Evolutionary conservation across 2,113 vertebrate genomes (phyloP), one percentile per base, ranked within the genome.

Genomic region (Hemiprocne comata): DNA sequence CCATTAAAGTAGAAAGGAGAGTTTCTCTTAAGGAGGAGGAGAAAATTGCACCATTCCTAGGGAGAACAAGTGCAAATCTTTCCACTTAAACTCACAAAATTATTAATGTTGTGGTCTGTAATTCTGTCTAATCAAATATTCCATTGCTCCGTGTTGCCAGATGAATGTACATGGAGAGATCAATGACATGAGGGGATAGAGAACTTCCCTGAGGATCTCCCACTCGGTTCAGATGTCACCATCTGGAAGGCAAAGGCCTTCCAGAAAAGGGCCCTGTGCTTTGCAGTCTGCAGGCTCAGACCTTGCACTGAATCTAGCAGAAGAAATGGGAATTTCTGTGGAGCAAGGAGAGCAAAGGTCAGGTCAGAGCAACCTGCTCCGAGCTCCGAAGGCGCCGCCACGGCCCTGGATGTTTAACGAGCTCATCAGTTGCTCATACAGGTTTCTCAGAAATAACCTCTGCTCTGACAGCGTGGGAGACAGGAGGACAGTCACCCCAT

Each of bases 41-140:
- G 48, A 87, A 87, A 94, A 95, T 78, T 84, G 73, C 51, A 34
- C 65, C 48, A 25, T 74, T 86, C 73, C 28, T 55, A 48, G 61
- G 15, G 48, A 94, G 86, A 92, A 75, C 60, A 89, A 61, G 11
- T 9, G 51, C 72, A 71, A 84, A 51, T 38, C 57, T 78, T 84
- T 64, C 23, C 83, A 57, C 83, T 65, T 67, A 71, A 78, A 71
- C 86, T 84, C 84, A 50, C 48, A 18, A 48, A 94, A 91, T 94
- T 75, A 75, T 87, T 42, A 8, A 92, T 64, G 87, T 6, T 69
- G 91, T 33, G 77, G 65, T 78, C 69, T 87, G 70, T 78, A 81
- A 81, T 93, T 92, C 93, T 36, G 34, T 24, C 89, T 88, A 10
- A 84, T 64, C 80, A 72, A 90, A 67, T 57, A 71, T 40, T 81